Evolutionary conservation across 2,888 invertebrate genomes (phyloP).

Genomic region (Liodrosophila aerea): DNA sequence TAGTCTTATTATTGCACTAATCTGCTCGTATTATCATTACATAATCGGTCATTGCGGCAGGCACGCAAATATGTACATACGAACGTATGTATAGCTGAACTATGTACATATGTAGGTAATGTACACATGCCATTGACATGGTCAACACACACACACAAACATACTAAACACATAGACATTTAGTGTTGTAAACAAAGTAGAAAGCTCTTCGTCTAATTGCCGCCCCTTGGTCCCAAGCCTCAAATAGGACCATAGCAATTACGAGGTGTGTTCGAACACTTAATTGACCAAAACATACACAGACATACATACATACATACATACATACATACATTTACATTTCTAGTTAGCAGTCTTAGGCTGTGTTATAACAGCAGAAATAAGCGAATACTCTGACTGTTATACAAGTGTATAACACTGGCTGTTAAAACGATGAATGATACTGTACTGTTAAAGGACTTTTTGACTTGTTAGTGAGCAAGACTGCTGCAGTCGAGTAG

Average conservation of each 20-base stretch:
- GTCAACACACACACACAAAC: neutral
- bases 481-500: too few species aligned
- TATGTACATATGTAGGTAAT: too few species aligned
- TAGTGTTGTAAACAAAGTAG: constrained; percentile 24
- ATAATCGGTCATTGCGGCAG: constrained; percentile 61
- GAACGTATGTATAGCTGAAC: too few species aligned
- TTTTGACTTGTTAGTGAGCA: too few species aligned
- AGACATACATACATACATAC: constrained; percentile 1
- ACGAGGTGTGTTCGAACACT: neutral
- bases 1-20: constrained; percentile 52
- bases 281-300: neutral
- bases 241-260: neutral
- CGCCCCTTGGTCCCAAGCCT: neutral
- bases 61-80: constrained; percentile 23
- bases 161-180: constrained; percentile 4
- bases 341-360: too few species aligned
- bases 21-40: constrained; percentile 58
- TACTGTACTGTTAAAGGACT: too few species aligned
- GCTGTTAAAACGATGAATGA: too few species aligned
- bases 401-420: too few species aligned
- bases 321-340: neutral
- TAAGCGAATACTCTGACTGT: too few species aligned
- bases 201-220: constrained; percentile 35
- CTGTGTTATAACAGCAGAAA: too few species aligned
- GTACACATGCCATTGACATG: neutral